Evolutionary conservation across 2,888 invertebrate genomes (phyloP), one percentile per base, ranked within the genome.

Genomic region (Punctoribates punctum): DNA sequence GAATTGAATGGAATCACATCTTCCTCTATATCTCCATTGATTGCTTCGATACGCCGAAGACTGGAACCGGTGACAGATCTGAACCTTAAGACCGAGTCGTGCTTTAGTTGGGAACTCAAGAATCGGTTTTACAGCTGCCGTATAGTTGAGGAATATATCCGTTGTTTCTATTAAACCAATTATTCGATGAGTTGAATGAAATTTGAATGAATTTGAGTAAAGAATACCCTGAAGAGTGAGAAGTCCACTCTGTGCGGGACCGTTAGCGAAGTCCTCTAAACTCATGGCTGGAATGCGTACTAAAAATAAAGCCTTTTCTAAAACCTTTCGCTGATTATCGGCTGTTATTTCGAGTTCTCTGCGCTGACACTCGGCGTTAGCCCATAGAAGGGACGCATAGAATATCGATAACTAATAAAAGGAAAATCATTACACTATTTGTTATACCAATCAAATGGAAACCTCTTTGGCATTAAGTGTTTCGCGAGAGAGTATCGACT

Each of bases 1-100:
- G 85, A 97, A 97, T 83, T 96, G 96, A 83, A 97, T 96, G 77
- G 94, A 94, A 84, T 97, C 97, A 83, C 96, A 96, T 75, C 96
- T 89, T 0, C 96, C 96, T 81, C 97, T 88, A 84, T 97, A 97
- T 75, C 96, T 89, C 96, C 97, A 97, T 84, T 97, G 96, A 83
- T 96, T 97, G 82, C 94, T 94, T 81, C 96, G 89, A 85, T 96
- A 96, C 5, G 96, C 96, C 82, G 95, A 95, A 13, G 96, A 96
- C 84, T 95, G 94, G 84, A 97, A 97, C 83, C 96, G 88, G 85
- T 95, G 96, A 82, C 96, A 96, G 74, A 94, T 91, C 90, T 94
- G 93, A 79, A 95, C 91, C 85, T 93, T 93, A 20, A 96, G 86
- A 80, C 96, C 96, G 79, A 91, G 88, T 80, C 97, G 88, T 15